Base-by-base conservation (phyloP, 2,797 vertebrate species). In the Loriculus beryllinus region DNA sequence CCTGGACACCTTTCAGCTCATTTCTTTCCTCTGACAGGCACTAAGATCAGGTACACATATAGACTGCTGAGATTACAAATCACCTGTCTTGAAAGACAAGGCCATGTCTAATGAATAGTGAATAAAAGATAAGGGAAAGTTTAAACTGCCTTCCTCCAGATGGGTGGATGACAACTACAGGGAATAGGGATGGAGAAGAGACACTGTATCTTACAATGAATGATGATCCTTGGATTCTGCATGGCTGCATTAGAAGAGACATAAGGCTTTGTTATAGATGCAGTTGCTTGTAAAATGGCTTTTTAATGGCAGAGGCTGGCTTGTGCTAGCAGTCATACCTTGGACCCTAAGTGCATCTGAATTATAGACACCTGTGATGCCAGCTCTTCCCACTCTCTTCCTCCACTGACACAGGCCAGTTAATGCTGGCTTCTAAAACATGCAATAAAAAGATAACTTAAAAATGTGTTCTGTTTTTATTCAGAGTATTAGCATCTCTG, bases 131-230 rank as follows among this genome's bases (percentile, higher is more conserved):
- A 48, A 56, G 29, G 22, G 45, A n/a, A 62, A 37, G 29, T 35
- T 64, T 54, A 25, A 25, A 10, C 28, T 48, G 18, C 33, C 47
- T 82, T 17, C 48, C 48, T 21, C 10, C 7, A 0, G 28, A 10
- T 6, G 18, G 39, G 74, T 31, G 56, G 70, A 43, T 28, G 75
- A 63, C 13, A 77, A 7, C n/a, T 26, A 68, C 42, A 68, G 78
- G 92, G 52, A n/a, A 25, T 0, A 43, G 65, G 26, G 37, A 7
- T 47, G 21, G 56, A 48, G 47, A 31, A 57, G 29, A 21, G 33
- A 3, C 0, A 0, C 1, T 33, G 42, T 28, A 1, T 72, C 91
- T 77, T 22, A 5, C 8, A 42, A 12, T 4, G 21, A 54, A 9
- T 3, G 4, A 26, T 31, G 82, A 52, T 52, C 29, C 40, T 56